Percentiles rank a stretch among this genome's conserved stretches.
These are phyloP conservation scores for Elysia crispata DNA, from an alignment of 2,888 invertebrate genomes.

Conservation along the genomic window DNA sequence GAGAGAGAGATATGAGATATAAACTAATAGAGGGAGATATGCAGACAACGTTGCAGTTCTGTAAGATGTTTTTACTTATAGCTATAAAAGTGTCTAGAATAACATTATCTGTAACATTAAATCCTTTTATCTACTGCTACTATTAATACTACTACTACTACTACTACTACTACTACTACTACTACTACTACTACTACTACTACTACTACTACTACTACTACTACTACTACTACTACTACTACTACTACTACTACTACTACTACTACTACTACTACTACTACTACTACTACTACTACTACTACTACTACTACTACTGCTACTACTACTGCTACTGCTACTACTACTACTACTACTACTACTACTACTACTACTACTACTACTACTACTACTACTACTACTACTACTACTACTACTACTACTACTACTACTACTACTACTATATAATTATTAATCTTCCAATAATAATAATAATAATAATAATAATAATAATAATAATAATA, in stretches of 20 bases:
- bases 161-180: constrained; percentile 21
- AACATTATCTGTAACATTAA: not conserved
- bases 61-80: too few relatives aligned
- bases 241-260: constrained; percentile 32
- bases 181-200: constrained; percentile 6
- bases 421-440: constrained; percentile 33
- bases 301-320: constrained; percentile 28
- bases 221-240: constrained; percentile 34
- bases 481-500: not conserved
- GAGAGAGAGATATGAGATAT: too few relatives aligned
- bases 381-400: constrained; percentile 32
- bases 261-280: constrained; percentile 36
- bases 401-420: constrained; percentile 32
- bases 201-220: constrained; percentile 26
- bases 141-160: too few relatives aligned
- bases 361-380: constrained; percentile 31
- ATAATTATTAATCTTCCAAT: too few relatives aligned
- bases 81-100: too few relatives aligned
- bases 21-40: too few relatives aligned
- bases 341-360: constrained; percentile 10
- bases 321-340: not conserved
- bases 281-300: constrained; percentile 36
- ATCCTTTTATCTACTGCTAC: not conserved
- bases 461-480: not conserved
- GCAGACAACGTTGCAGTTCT: too few relatives aligned